Conservation (phyloP, 2,888 invertebrate species). For the Alloplasta piceator region DNA sequence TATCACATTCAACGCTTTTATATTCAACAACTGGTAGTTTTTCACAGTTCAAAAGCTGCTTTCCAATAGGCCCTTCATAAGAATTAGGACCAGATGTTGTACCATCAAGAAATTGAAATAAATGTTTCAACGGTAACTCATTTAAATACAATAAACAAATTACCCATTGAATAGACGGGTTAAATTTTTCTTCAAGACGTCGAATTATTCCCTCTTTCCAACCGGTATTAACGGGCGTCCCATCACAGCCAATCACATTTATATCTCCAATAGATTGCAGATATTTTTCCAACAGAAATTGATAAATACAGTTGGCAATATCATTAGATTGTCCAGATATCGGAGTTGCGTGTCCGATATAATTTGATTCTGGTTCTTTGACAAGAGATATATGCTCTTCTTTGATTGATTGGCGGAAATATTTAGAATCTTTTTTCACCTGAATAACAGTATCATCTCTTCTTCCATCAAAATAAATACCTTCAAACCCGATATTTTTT, state of each 20-base stretch:
- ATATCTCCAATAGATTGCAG: too few relatives aligned
- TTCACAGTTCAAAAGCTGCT: neutral
- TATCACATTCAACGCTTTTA: neutral
- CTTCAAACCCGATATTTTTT: neutral
- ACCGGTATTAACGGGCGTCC: neutral
- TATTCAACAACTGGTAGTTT: conserved; percentile 1
- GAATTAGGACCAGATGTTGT: neutral
- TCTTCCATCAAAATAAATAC: conserved; percentile 64
- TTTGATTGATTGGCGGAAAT: conserved; percentile 47
- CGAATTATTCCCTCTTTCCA: neutral
- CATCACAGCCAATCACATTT: conserved; percentile 25
- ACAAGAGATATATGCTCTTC: conserved; percentile 66
- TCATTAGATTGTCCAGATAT: conserved; percentile 48
- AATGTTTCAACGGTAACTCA: conserved; percentile 18
- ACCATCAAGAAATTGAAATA: conserved; percentile 12
- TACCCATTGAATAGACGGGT: conserved; percentile 9
- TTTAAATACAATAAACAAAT: conserved; percentile 20
- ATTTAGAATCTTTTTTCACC: conserved; percentile 46
- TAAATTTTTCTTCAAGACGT: neutral
- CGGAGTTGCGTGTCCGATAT: conserved; percentile 63
- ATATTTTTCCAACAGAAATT: neutral
- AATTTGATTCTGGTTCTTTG: conserved; percentile 60
- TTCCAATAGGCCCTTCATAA: neutral
- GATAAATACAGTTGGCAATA: conserved; percentile 11
- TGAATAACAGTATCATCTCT: conserved; percentile 60